A percentile compares a stretch with the other conserved stretches of the same genome.
These are phyloP conservation scores for Cryptotis parvus DNA, from an alignment of 2,113 vertebrate genomes.

Conservation along the genomic window DNA sequence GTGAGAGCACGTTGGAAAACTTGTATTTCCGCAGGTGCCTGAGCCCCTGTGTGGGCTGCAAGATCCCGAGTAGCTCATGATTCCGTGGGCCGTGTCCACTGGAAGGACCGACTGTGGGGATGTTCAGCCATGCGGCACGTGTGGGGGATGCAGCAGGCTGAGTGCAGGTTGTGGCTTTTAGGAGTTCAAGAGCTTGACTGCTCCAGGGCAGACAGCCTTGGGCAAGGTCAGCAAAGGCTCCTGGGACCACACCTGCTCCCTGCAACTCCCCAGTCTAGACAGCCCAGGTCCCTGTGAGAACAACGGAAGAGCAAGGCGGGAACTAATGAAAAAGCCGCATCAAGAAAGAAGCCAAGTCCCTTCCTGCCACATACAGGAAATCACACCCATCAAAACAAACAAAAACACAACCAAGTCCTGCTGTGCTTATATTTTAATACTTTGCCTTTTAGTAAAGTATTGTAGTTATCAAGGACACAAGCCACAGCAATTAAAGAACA, in stretches of 20 bases:
- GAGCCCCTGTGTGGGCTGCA: too few species aligned
- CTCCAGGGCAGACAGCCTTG: slow-evolving; percentile 41
- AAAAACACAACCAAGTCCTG: neutral
- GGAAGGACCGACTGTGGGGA: neutral
- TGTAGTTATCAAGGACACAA: neutral
- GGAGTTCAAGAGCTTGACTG: slow-evolving; percentile 13
- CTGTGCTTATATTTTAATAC: neutral
- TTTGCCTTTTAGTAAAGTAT: neutral
- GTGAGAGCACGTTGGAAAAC: neutral
- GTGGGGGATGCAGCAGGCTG: fast-evolving
- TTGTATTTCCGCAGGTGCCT: neutral
- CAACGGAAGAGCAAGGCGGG: fast-evolving
- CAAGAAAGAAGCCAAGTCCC: neutral
- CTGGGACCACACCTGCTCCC: too few species aligned
- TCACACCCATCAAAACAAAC: neutral
- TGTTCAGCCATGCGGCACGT: neutral
- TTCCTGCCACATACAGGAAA: neutral
- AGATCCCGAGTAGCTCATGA: too few species aligned
- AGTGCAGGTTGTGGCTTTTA: neutral
- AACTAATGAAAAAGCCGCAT: neutral
- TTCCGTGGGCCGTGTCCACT: neutral
- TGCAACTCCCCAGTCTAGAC: slow-evolving; percentile 30
- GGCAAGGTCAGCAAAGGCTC: too few species aligned
- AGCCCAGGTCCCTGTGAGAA: neutral
- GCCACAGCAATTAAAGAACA: neutral